Percentiles rank a stretch among this genome's conserved stretches.
These are phyloP conservation scores for Cephonodes hylas DNA, from an alignment of 2,888 invertebrate species.

Conservation along the genomic window DNA sequence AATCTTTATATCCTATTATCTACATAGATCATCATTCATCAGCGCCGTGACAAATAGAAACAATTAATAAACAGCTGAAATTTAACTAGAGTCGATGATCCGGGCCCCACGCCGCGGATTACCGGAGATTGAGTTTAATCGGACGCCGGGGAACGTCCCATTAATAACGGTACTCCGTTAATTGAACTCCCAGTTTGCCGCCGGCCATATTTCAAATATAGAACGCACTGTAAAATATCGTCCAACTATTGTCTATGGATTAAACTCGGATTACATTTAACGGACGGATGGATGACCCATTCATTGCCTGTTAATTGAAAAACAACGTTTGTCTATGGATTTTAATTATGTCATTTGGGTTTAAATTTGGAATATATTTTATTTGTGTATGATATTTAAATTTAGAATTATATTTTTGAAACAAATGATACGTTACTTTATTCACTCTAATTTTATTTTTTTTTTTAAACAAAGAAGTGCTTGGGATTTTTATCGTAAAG, in stretches of 20 bases:
- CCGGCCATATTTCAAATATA: slow-evolving; percentile 70
- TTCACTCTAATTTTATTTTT: too few species aligned
- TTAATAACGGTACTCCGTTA: slow-evolving; percentile 74
- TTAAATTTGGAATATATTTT: not conserved
- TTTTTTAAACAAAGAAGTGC: too few species aligned
- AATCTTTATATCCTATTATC: not conserved
- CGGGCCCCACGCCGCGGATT: slow-evolving; percentile 60
- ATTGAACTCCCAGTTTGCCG: slow-evolving; percentile 66
- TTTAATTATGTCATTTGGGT: not conserved
- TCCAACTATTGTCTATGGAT: slow-evolving; percentile 23
- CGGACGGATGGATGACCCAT: slow-evolving; percentile 7
- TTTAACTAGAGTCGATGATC: slow-evolving; percentile 29
- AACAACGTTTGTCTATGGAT: not conserved
- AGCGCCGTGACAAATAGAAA: not conserved
- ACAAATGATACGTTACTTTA: too few species aligned
- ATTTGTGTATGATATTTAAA: not conserved
- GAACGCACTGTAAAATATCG: slow-evolving; percentile 43
- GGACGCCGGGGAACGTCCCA: slow-evolving; percentile 67
- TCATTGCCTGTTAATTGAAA: not conserved
- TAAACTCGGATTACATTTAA: slow-evolving; percentile 30
- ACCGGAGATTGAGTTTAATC: slow-evolving; percentile 77
- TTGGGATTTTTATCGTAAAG: too few species aligned
- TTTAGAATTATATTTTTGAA: too few species aligned
- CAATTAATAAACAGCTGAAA: slow-evolving; percentile 10
- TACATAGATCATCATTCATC: not conserved